A percentile compares a stretch with the other conserved stretches of the same genome.
Evolutionary conservation across 1,140 invertebrate species (phyloP).

Genomic region (Megalopta genalis): DNA sequence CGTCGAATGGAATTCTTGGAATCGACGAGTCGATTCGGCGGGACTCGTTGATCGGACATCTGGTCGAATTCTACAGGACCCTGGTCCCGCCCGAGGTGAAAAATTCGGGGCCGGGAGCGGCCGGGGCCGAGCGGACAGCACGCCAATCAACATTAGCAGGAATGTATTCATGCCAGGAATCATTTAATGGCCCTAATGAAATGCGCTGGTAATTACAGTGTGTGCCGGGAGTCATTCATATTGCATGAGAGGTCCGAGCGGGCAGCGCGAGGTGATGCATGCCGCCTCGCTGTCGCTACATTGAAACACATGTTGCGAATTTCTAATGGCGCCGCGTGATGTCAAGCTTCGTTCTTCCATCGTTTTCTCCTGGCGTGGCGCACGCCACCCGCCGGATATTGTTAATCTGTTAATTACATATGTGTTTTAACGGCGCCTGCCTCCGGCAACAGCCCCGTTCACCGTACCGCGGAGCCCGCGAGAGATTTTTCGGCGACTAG

Average conservation of each 20-base stretch:
- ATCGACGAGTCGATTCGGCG: no score
- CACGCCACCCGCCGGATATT: constrained; percentile 30
- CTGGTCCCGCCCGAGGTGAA: background rate
- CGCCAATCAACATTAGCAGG: constrained; percentile 60
- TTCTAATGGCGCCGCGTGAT: constrained; percentile 53
- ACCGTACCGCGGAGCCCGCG: no score
- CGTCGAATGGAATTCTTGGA: no score
- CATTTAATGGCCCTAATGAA: constrained; percentile 75
- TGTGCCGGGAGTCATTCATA: constrained; percentile 70
- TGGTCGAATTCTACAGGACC: no score
- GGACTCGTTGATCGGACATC: no score
- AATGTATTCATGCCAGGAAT: constrained; percentile 68
- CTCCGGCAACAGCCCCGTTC: background rate
- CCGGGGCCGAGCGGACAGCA: constrained; percentile 14
- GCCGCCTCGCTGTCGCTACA: constrained; percentile 57
- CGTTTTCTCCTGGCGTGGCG: constrained; percentile 28
- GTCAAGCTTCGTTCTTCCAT: constrained; percentile 33
- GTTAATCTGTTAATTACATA: constrained; percentile 18
- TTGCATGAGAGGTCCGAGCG: constrained; percentile 65
- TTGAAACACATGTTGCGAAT: constrained; percentile 64
- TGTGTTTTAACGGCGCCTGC: background rate
- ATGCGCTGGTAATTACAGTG: constrained; percentile 72
- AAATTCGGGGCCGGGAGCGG: background rate
- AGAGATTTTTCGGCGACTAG: no score
- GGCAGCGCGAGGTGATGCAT: constrained; percentile 56